A percentile compares a stretch with the other conserved stretches of the same genome.
phyloP scores from a whole-genome alignment of 2,113 vertebrate genomes.

The Clupea harengus region DNA sequence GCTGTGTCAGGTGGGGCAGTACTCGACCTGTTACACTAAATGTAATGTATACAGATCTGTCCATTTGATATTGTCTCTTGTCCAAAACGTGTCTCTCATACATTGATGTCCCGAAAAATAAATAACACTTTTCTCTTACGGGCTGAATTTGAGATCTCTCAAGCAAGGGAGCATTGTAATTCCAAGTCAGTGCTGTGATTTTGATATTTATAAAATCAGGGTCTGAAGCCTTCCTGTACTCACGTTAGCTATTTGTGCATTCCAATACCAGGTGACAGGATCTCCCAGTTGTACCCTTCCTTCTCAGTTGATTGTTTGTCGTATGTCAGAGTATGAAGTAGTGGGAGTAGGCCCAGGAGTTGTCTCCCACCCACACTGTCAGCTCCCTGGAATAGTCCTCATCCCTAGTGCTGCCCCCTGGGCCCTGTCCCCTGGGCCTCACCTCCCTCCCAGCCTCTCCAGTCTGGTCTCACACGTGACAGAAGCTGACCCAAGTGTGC shows the following conservation, averaged over 20 bases:
- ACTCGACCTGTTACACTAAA: background rate
- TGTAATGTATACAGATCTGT: conserved; percentile 19
- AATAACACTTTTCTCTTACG: background rate
- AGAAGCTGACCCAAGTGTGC: conserved; percentile 26
- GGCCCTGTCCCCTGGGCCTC: background rate
- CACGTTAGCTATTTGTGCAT: background rate
- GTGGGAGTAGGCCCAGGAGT: background rate
- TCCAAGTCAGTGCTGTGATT: background rate
- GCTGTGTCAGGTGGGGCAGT: background rate
- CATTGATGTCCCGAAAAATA: background rate
- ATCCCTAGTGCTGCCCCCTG: background rate
- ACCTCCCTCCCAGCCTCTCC: background rate
- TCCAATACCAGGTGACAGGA: background rate
- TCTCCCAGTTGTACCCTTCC: background rate
- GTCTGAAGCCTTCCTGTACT: background rate
- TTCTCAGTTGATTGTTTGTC: background rate
- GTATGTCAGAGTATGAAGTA: background rate
- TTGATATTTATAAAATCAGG: background rate
- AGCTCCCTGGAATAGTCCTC: background rate
- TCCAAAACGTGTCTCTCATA: background rate
- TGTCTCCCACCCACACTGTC: background rate
- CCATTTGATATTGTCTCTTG: background rate
- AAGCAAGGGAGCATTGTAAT: background rate
- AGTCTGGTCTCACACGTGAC: background rate
- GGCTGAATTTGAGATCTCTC: background rate